These are phyloP conservation scores for Xerus inauris DNA, from an alignment of 2,113 vertebrate species.

Conservation along the genomic window DNA sequence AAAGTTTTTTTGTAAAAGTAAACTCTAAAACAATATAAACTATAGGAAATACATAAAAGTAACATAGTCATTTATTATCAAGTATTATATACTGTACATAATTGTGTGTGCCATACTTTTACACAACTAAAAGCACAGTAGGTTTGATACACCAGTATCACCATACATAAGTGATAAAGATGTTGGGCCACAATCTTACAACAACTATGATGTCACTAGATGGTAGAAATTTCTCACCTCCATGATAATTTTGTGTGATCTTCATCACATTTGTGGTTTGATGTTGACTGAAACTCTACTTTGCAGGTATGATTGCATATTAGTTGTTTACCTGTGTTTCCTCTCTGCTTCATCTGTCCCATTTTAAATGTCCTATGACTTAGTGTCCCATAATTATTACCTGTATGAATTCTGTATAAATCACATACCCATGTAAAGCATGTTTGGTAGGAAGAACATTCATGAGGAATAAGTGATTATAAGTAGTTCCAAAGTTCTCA, in stretches of 20 bases:
- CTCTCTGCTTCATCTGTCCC: background rate
- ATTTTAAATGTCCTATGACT: background rate
- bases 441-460: background rate
- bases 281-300: background rate
- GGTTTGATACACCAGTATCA: background rate
- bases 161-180: background rate
- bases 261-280: accelerated
- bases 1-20: background rate
- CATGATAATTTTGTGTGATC: background rate
- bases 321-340: background rate
- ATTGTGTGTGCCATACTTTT: no score
- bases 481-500: background rate
- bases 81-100: no score
- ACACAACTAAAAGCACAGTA: no score
- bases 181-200: background rate
- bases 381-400: background rate
- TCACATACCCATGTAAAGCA: background rate
- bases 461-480: background rate
- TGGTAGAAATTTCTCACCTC: no score
- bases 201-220: no score
- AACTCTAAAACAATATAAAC: background rate
- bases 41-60: background rate
- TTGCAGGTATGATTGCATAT: accelerated
- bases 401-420: background rate
- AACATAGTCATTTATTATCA: background rate